phyloP scores from a whole-genome alignment of 2,113 vertebrate genomes.

The Euleptes europaea region DNA sequence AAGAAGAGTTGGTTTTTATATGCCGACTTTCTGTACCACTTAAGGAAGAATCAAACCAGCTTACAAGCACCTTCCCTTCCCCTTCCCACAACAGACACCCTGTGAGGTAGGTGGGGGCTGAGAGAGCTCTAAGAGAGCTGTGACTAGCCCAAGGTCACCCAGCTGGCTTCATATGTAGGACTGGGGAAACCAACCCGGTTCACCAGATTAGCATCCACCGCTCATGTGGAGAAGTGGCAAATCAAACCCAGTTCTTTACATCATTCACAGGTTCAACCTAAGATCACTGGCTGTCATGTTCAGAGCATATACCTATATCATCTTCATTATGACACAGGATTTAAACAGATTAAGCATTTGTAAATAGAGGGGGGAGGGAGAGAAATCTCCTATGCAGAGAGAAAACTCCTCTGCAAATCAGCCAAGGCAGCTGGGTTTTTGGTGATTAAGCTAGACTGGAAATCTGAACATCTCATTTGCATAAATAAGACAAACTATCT shows the following conservation, averaged over 20 bases:
- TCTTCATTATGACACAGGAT: constrained; percentile 12
- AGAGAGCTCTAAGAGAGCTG: too few species aligned
- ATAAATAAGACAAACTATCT: neutral
- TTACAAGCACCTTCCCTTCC: too few species aligned
- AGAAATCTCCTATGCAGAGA: neutral
- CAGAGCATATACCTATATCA: constrained; percentile 15
- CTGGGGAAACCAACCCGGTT: too few species aligned
- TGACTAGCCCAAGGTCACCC: too few species aligned
- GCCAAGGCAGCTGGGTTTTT: constrained; percentile 2
- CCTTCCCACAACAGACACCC: too few species aligned
- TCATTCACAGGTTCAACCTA: neutral
- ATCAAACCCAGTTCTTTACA: neutral
- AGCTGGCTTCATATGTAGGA: too few species aligned
- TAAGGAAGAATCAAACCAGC: too few species aligned
- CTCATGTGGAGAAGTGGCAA: too few species aligned
- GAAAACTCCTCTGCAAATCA: neutral
- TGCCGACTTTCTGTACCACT: too few species aligned
- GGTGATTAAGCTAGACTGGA: neutral
- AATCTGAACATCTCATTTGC: neutral
- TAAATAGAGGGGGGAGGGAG: constrained; percentile 5
- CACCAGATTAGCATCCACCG: too few species aligned
- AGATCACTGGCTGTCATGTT: constrained; percentile 25
- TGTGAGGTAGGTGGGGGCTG: too few species aligned
- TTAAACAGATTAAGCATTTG: constrained; percentile 30
- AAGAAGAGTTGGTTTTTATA: too few species aligned